Evolutionary conservation across 2,113 vertebrate genomes (phyloP).

Genomic region (Callipepla squamata): DNA sequence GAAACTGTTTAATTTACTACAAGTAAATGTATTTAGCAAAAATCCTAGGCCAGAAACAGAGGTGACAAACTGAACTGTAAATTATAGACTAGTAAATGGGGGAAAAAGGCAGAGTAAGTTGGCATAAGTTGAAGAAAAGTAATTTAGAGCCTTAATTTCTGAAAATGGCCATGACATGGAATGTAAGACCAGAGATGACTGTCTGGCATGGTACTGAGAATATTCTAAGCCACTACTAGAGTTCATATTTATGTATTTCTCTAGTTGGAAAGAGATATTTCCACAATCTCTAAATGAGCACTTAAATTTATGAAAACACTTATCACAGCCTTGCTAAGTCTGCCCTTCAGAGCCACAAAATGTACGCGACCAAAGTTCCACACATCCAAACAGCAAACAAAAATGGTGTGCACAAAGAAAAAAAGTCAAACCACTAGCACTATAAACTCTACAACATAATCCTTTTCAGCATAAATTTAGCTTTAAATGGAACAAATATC

Average conservation of each 20-base stretch:
- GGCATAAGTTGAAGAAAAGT: neutral
- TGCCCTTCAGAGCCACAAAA: neutral
- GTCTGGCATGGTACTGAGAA: neutral
- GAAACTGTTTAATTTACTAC: neutral
- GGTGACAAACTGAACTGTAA: neutral
- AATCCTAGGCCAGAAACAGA: neutral
- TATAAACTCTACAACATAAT: constrained; percentile 6
- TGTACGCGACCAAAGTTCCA: neutral
- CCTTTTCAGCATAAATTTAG: constrained; percentile 11
- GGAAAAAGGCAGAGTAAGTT: neutral
- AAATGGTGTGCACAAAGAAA: neutral
- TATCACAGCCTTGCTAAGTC: neutral
- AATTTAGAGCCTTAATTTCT: neutral
- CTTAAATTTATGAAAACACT: neutral
- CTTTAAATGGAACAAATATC: constrained; percentile 32
- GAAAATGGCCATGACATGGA: neutral
- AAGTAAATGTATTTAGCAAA: constrained; percentile 13
- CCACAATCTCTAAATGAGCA: neutral
- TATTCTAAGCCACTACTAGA: neutral
- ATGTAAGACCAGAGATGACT: neutral
- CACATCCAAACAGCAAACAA: neutral
- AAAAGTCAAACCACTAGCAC: neutral
- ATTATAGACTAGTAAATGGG: neutral
- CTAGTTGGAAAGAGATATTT: neutral
- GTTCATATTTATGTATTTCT: neutral